Base-by-base conservation (phyloP, 2,888 invertebrate species). In the Asteroscopus sphinx region DNA sequence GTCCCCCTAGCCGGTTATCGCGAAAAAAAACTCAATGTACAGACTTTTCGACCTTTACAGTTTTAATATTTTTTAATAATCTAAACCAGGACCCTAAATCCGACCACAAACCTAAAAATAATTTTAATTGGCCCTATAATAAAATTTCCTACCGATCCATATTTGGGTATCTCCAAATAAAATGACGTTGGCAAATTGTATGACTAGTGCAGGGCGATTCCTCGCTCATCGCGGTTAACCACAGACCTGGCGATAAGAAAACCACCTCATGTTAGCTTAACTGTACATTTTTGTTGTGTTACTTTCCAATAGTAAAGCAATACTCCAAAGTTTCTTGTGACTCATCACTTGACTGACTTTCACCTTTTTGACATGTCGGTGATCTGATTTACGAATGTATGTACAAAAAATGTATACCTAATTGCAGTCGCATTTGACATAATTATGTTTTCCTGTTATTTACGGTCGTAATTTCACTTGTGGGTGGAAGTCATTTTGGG, bases 231-330 rank as follows among this genome's bases (percentile, higher is more conserved):
- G 75, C 62, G 75, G 77, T 69, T 64, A 76, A 76, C 79, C 80
- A 68, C 80, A 76, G 64, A 64, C 47, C 28, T 28, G 26, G 11
- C 74, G 76, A 79, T 78, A 79, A 77, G 64, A 54, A 73, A 75
- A 76, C 55, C 65, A 68, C 72, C 68, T 76, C 68, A 67, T 80
- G 79, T 82, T 77, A 80, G 71, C 56, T 68, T 81, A 85, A 82
- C 85, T 76, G 85, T 85, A 73, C 61, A 72, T 74, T 75, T 77
- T 77, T 84, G 76, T 74, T 77, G 78, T 84, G 76, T 74, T 76
- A 81, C 83, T 84, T 85, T 85, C 82, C 79, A 82, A 79, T 83
- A 80, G 78, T 74, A 77, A 75, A 79, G 81, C 74, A 74, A 76
- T 76, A 65, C 56, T 63, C 68, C 68, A 61, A 63, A 75, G 79